A percentile compares a stretch with the other conserved stretches of the same genome.
Conservation (phyloP, 2,113 vertebrate genomes). For the Ranitomeya imitator region DNA sequence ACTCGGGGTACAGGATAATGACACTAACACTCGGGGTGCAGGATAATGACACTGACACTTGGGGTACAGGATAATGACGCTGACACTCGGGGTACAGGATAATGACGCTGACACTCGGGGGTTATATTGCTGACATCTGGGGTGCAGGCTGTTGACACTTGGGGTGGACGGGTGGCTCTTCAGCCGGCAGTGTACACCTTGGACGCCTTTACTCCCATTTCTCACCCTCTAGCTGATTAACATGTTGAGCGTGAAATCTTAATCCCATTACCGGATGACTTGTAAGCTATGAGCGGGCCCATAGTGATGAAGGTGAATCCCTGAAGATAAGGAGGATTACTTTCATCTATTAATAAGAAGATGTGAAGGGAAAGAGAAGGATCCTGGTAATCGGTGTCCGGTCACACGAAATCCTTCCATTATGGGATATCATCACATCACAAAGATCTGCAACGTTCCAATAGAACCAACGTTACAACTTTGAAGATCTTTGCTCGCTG, state of each 20-base stretch:
- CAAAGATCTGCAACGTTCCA: too few relatives aligned
- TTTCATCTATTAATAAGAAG: slow-evolving; percentile 70
- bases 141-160: not conserved
- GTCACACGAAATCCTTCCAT: not conserved
- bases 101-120: too few relatives aligned
- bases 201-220: not conserved
- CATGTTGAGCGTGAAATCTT: slow-evolving; percentile 34
- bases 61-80: too few relatives aligned
- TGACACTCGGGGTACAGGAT: too few relatives aligned
- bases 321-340: slow-evolving; percentile 76
- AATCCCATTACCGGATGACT: slow-evolving; percentile 26
- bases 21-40: too few relatives aligned
- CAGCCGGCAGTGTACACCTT: too few relatives aligned
- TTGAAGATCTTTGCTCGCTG: too few relatives aligned
- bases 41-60: too few relatives aligned
- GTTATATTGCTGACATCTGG: too few relatives aligned
- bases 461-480: too few relatives aligned
- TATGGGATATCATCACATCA: not conserved
- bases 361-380: not conserved
- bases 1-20: too few relatives aligned
- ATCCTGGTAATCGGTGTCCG: not conserved
- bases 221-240: slow-evolving; percentile 27
- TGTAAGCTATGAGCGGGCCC: slow-evolving; percentile 70
- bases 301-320: slow-evolving; percentile 65
- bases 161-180: not conserved